phyloP scores from a whole-genome alignment of 2,888 invertebrate genomes.

The Deilephila elpenor region DNA sequence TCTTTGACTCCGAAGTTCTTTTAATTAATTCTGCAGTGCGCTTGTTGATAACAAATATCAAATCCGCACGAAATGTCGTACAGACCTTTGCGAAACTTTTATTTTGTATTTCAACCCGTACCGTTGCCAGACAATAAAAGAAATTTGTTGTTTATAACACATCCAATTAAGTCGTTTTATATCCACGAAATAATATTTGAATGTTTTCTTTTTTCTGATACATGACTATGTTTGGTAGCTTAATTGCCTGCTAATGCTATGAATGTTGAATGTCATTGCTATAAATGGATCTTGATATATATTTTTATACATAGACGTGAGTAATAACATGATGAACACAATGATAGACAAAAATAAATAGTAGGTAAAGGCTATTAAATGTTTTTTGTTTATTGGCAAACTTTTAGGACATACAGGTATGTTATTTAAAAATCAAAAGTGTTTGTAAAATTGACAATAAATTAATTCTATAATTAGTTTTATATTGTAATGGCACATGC shows the following conservation, averaged over 20 bases:
- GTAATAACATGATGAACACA: no score
- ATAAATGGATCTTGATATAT: no score
- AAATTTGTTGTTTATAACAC: conserved; percentile 13
- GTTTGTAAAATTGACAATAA: no score
- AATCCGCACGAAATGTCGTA: neutral
- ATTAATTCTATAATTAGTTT: no score
- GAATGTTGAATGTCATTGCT: neutral
- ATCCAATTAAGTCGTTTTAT: neutral
- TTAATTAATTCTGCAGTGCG: neutral
- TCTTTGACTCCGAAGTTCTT: neutral
- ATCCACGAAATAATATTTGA: neutral
- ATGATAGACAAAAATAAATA: no score
- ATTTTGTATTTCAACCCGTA: neutral
- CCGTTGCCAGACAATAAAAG: neutral
- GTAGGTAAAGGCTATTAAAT: no score
- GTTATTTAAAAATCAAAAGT: no score
- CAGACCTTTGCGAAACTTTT: conserved; percentile 1
- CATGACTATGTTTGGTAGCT: neutral
- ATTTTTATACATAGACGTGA: no score
- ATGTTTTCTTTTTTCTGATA: neutral
- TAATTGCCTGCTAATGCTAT: neutral
- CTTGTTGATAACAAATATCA: neutral
- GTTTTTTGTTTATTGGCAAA: no score
- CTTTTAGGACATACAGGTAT: no score
- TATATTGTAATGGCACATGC: no score